A percentile compares a stretch with the other conserved stretches of the same genome.
Evolutionary conservation across 2,888 invertebrate genomes (phyloP).

Genomic region (Boloria euphrosyne): DNA sequence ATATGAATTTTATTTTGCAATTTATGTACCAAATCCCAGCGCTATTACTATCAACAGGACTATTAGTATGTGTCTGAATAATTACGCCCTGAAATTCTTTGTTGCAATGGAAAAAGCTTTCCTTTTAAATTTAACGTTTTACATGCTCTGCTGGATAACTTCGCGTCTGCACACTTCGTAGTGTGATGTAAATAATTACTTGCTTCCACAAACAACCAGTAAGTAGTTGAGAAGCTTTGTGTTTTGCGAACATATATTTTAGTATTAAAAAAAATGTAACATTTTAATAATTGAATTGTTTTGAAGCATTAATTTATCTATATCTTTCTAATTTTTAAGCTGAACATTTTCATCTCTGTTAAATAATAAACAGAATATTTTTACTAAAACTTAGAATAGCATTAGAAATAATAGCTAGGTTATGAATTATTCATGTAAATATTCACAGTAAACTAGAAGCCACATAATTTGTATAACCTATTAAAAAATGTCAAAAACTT

Average conservation of each 20-base stretch:
- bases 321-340: no score
- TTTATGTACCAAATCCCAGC: no score
- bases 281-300: no score
- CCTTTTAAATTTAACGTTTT: not conserved
- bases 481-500: conserved; percentile 7
- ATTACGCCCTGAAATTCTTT: not conserved
- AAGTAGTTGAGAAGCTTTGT: not conserved
- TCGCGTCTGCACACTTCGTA: conserved; percentile 7
- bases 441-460: not conserved
- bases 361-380: no score
- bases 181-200: conserved; percentile 1
- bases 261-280: no score
- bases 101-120: conserved; percentile 1
- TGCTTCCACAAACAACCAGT: not conserved
- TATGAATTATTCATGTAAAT: conserved; percentile 4
- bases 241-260: not conserved
- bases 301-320: no score
- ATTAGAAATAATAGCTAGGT: not conserved
- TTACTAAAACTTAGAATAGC: no score
- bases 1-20: no score
- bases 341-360: no score
- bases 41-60: not conserved
- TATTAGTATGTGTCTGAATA: not conserved
- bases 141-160: not conserved
- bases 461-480: conserved; percentile 7